A percentile compares a stretch with the other conserved stretches of the same genome.
Conservation (phyloP, 1,140 invertebrate species). For the Triops cancriformis region DNA sequence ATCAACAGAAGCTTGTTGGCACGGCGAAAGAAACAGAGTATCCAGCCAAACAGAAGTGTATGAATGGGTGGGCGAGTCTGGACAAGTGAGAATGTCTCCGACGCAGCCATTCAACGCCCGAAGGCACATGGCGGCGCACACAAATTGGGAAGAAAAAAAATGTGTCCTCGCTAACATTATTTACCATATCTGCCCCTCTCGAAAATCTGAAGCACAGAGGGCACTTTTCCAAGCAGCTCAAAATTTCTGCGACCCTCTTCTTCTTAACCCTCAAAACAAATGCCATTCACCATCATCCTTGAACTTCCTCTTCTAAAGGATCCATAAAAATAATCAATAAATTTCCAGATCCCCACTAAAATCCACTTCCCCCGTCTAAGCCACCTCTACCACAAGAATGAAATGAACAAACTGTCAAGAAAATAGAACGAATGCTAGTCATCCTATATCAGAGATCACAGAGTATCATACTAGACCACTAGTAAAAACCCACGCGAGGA, state of each 20-base stretch:
- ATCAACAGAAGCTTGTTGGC: too few relatives aligned
- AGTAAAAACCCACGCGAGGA: not conserved
- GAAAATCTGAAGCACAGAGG: not conserved
- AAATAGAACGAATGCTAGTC: not conserved
- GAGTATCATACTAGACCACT: not conserved
- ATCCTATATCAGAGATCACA: not conserved
- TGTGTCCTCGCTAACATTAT: not conserved
- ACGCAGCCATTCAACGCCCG: too few relatives aligned
- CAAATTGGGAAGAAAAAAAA: too few relatives aligned
- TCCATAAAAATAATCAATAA: slow-evolving; percentile 8
- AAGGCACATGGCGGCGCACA: too few relatives aligned
- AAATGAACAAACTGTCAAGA: not conserved
- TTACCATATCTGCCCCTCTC: not conserved
- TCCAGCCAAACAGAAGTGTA: too few relatives aligned
- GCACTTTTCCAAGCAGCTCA: not conserved
- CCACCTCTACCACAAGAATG: not conserved
- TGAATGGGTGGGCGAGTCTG: too few relatives aligned
- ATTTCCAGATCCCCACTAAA: not conserved
- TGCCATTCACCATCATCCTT: too few relatives aligned
- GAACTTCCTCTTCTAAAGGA: not conserved
- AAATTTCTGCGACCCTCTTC: slow-evolving; percentile 6
- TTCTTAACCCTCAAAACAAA: not conserved
- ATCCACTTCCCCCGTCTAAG: not conserved
- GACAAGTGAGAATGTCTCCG: too few relatives aligned
- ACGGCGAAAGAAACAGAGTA: too few relatives aligned